A percentile compares a stretch with the other conserved stretches of the same genome.
These are phyloP conservation scores for Papilio helenus DNA, from an alignment of 1,140 invertebrate genomes.

Conservation along the genomic window DNA sequence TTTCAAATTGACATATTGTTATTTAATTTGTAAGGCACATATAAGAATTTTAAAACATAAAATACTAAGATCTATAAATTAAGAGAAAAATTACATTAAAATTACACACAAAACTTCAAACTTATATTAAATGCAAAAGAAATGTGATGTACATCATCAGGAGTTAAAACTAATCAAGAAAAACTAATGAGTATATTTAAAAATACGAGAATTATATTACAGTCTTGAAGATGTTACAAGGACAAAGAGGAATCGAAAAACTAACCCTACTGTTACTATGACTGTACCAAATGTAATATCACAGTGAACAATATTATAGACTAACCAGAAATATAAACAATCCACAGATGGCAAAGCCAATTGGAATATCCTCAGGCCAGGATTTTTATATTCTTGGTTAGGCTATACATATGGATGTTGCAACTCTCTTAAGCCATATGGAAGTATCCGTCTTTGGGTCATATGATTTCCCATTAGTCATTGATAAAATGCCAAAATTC, in stretches of 20 bases:
- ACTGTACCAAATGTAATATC: constrained; percentile 37
- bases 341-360: too few species aligned
- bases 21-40: constrained; percentile 14
- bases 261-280: constrained; percentile 33
- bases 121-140: constrained; percentile 32
- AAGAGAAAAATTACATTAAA: constrained; percentile 18
- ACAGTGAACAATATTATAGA: constrained; percentile 33
- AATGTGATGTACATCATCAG: constrained; percentile 31
- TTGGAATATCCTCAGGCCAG: too few species aligned
- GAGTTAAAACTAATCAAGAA: constrained; percentile 30
- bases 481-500: too few species aligned
- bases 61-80: constrained; percentile 30
- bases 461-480: too few species aligned
- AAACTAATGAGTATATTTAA: constrained; percentile 36
- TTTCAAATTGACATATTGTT: not conserved
- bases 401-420: too few species aligned
- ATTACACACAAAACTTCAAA: constrained; percentile 28
- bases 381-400: too few species aligned
- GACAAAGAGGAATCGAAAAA: constrained; percentile 17
- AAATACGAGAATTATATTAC: constrained; percentile 20
- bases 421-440: too few species aligned
- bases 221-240: constrained; percentile 21
- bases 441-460: too few species aligned
- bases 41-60: constrained; percentile 16
- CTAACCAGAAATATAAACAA: too few species aligned